Percentiles rank a stretch among this genome's conserved stretches.
Conservation (phyloP, 2,888 invertebrate genomes). For the Gastracanthus pulcherrimus region DNA sequence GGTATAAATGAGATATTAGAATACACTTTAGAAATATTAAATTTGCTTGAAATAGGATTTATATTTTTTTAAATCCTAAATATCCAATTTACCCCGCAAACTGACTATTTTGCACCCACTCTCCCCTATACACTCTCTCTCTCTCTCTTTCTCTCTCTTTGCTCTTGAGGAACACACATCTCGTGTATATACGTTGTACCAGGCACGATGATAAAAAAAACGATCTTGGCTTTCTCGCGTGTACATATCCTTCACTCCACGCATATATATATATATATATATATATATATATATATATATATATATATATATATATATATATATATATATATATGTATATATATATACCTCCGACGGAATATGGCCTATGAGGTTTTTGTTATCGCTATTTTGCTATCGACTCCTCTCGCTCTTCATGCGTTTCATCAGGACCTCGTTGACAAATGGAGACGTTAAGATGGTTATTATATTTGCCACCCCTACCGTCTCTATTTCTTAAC, state of each 20-base stretch:
- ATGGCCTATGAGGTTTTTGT: background rate
- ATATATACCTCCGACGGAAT: background rate
- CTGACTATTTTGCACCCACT: too few species aligned
- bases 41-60: too few species aligned
- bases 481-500: background rate
- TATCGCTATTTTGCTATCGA: background rate
- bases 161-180: background rate
- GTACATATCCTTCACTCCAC: too few species aligned
- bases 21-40: too few species aligned
- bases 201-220: conserved; percentile 31
- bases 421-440: background rate
- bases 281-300: background rate
- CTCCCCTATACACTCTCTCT: background rate
- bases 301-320: background rate
- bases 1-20: too few species aligned
- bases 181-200: background rate
- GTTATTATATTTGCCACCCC: background rate
- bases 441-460: conserved; percentile 31
- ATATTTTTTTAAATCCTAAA: too few species aligned
- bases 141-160: conserved; percentile 13
- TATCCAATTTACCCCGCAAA: too few species aligned
- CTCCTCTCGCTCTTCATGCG: background rate
- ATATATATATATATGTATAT: background rate
- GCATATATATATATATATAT: background rate
- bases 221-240: conserved; percentile 34